Conservation (phyloP, 2,113 vertebrate genomes). For the Pteruthius melanotis region DNA sequence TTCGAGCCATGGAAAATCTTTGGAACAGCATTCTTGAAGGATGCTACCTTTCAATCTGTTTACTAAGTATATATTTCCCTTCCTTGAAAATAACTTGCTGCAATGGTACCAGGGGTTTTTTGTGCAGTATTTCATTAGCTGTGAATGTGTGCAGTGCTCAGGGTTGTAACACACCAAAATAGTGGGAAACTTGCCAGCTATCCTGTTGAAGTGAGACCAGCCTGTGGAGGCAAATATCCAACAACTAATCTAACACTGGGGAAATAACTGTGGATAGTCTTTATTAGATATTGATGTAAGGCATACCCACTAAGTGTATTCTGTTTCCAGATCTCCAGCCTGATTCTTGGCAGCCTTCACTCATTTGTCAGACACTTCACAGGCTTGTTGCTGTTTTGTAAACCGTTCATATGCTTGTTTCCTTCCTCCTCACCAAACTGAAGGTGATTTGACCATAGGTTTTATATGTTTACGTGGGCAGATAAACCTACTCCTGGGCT, state of each 20-base stretch:
- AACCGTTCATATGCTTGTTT: not conserved
- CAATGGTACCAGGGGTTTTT: not conserved
- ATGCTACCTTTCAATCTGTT: not conserved
- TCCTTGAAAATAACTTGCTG: not conserved
- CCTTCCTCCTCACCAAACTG: not conserved
- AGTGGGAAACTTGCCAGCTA: slow-evolving; percentile 12
- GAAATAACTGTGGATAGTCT: not conserved
- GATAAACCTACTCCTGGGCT: not conserved
- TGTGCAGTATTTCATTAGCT: not conserved
- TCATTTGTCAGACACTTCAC: not conserved
- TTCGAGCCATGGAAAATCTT: not conserved
- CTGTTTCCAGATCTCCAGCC: not conserved
- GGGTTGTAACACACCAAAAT: not conserved
- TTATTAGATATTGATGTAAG: not conserved
- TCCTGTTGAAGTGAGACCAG: not conserved
- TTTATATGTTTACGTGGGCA: not conserved
- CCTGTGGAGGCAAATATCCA: not conserved
- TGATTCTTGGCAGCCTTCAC: not conserved
- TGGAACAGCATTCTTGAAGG: not conserved
- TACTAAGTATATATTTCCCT: not conserved
- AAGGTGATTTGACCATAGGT: not conserved
- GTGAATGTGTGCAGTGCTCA: not conserved
- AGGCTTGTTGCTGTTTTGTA: not conserved
- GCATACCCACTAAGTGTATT: not conserved
- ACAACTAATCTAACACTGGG: not conserved